Conservation (phyloP, 2,797 vertebrate species). For the Schizothorax lantsangensis region DNA sequence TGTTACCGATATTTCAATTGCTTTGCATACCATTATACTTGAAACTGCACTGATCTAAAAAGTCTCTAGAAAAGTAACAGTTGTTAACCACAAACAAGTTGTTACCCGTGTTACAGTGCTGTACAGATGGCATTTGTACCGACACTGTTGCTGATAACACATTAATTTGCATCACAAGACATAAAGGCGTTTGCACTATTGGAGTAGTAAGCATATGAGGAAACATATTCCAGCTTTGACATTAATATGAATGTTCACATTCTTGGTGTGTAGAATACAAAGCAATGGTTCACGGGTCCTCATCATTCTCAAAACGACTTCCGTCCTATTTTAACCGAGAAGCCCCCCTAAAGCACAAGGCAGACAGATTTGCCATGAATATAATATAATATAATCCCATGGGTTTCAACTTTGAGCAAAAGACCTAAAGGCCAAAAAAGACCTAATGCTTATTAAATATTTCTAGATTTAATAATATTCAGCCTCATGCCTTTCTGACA, state of each 20-base stretch:
- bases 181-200: background rate
- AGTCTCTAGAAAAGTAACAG: background rate
- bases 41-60: background rate
- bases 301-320: slow-evolving; percentile 20
- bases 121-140: background rate
- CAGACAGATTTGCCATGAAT: slow-evolving; percentile 63
- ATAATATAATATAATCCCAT: slow-evolving; percentile 49
- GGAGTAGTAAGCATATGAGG: background rate
- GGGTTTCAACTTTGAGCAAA: slow-evolving; percentile 34
- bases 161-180: background rate
- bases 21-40: background rate
- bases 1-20: slow-evolving; percentile 18
- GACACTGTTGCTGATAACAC: background rate
- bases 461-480: slow-evolving; percentile 5
- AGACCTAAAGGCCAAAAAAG: slow-evolving; percentile 16
- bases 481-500: slow-evolving; percentile 47
- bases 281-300: slow-evolving; percentile 25
- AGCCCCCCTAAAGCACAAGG: slow-evolving; percentile 39
- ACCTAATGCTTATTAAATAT: slow-evolving; percentile 63
- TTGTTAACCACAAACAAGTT: background rate
- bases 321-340: background rate
- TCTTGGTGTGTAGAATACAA: slow-evolving; percentile 22
- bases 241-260: background rate
- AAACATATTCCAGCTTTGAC: slow-evolving; percentile 3
- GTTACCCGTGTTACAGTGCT: background rate